phyloP scores from a whole-genome alignment of 2,797 vertebrate genomes.

The Microchirus variegatus region DNA sequence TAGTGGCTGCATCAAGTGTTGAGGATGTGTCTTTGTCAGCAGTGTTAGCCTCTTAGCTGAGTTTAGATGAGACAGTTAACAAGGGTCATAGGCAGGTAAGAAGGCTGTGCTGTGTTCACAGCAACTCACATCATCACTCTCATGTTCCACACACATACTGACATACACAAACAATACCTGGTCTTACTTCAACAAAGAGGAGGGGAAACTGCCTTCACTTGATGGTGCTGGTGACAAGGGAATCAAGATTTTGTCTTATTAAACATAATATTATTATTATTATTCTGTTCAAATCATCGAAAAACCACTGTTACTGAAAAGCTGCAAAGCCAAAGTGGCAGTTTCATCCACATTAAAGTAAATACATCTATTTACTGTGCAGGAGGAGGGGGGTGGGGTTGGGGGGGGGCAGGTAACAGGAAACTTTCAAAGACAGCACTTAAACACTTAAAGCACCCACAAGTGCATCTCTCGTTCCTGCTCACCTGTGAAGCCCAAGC shows the following conservation, averaged over 20 bases:
- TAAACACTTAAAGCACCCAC: slow-evolving; percentile 63
- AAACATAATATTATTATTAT: too few relatives aligned
- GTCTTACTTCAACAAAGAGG: slow-evolving; percentile 34
- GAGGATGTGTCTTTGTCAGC: slow-evolving; percentile 6
- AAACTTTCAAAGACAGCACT: slow-evolving; percentile 76
- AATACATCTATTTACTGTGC: slow-evolving; percentile 34
- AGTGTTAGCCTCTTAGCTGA: slow-evolving; percentile 6
- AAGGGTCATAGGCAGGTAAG: slow-evolving; percentile 67
- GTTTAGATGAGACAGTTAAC: slow-evolving; percentile 64
- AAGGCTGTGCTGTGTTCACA: slow-evolving; percentile 47
- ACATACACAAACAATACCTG: slow-evolving; percentile 55
- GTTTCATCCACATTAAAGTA: background rate
- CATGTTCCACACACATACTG: slow-evolving; percentile 44
- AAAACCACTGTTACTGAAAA: background rate
- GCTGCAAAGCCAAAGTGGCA: slow-evolving; percentile 30
- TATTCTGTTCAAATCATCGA: background rate
- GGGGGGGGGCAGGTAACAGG: slow-evolving; percentile 68
- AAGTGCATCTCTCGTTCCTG: slow-evolving; percentile 70
- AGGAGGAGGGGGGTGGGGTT: slow-evolving; percentile 50
- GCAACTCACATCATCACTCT: slow-evolving; percentile 58
- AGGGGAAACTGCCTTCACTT: slow-evolving; percentile 29
- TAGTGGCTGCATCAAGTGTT: slow-evolving; percentile 16
- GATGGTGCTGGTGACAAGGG: background rate
- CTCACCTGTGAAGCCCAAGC: slow-evolving; percentile 59
- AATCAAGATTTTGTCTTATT: slow-evolving; percentile 4